Conservation (phyloP, 2,113 vertebrate genomes). For the Urocitellus parryii region DNA sequence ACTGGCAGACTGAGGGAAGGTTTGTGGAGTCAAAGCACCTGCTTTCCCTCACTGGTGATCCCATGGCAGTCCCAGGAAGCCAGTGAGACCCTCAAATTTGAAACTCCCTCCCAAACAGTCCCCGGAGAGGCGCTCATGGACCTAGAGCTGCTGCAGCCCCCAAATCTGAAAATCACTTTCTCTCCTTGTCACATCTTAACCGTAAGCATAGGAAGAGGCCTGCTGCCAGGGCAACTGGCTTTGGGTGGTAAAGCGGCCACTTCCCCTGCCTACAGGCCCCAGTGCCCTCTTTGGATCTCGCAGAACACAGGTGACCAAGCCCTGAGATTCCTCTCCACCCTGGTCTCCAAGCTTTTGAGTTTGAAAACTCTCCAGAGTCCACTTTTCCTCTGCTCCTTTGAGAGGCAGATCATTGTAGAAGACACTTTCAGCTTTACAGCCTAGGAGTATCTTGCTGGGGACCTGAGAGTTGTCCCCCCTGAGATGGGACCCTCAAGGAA, state of each 20-base stretch:
- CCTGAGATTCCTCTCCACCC: background rate
- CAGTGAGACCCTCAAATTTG: no score
- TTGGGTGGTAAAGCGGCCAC: no score
- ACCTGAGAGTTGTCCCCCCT: background rate
- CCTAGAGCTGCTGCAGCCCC: rapidly evolving
- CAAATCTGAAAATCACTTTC: background rate
- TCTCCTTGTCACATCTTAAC: background rate
- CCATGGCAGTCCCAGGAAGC: no score
- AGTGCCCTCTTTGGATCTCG: no score
- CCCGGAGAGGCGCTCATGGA: background rate
- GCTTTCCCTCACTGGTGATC: no score
- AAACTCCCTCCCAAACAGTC: background rate
- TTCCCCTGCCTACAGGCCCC: background rate
- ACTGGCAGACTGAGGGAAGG: no score
- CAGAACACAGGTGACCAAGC: background rate
- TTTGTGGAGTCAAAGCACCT: no score
- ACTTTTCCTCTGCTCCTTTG: background rate
- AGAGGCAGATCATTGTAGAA: background rate
- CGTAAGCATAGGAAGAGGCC: background rate
- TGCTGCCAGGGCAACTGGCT: slow-evolving; percentile 12
- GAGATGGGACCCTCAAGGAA: no score
- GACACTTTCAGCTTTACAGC: background rate
- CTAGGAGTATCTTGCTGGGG: background rate
- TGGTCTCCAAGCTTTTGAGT: no score
- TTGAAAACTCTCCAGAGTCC: background rate